Evolutionary conservation across 1,140 invertebrate species (phyloP).

Genomic region (Pseudomyrmex sp.): DNA sequence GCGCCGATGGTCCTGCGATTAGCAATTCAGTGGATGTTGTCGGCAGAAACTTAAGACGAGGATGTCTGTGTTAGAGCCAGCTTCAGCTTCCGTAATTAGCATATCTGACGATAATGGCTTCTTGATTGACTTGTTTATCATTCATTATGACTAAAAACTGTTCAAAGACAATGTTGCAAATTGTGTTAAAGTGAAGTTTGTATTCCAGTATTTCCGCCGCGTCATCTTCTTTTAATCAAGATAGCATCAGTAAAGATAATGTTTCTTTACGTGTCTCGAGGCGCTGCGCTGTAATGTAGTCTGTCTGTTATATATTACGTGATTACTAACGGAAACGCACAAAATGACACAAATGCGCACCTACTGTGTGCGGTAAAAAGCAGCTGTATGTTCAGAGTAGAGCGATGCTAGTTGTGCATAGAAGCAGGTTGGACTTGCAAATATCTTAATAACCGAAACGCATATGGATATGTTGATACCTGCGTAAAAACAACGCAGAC

Average conservation of each 20-base stretch:
- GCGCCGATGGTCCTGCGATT: conserved; percentile 53
- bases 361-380: no score
- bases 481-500: no score
- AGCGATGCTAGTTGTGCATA: no score
- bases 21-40: conserved; percentile 71
- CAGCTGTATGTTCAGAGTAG: no score
- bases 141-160: conserved; percentile 22
- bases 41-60: conserved; percentile 58
- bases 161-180: conserved; percentile 7
- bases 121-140: conserved; percentile 66
- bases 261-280: not conserved
- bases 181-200: not conserved
- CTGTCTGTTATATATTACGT: no score
- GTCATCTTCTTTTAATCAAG: conserved; percentile 7
- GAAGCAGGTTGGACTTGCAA: no score
- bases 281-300: no score
- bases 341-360: no score
- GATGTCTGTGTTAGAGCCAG: conserved; percentile 54
- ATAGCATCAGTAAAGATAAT: not conserved
- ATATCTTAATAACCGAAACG: no score
- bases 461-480: no score
- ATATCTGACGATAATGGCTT: conserved; percentile 67
- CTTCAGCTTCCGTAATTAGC: conserved; percentile 65
- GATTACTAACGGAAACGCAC: no score
- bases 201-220: not conserved